Conservation (phyloP, 2,888 invertebrate species). For the Drosophila anomalata region DNA sequence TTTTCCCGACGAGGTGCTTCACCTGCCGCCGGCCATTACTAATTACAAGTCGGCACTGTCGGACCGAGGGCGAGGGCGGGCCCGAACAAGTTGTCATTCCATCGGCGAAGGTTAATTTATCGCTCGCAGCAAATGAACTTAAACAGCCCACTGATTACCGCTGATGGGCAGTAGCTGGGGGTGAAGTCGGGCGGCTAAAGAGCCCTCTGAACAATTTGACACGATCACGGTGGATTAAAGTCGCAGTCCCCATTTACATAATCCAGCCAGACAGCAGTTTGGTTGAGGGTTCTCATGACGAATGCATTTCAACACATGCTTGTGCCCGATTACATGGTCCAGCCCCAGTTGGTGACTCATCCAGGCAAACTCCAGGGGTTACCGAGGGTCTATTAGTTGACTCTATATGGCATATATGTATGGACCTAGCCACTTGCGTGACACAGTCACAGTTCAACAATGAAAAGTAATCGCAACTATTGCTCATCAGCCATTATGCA, state of each 20-base stretch:
- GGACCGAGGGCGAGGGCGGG: conserved; percentile 1
- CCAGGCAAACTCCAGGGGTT: conserved; percentile 5
- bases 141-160: conserved; percentile 14
- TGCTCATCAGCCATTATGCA: conserved; percentile 68
- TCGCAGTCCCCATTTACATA: conserved; percentile 4
- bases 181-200: conserved; percentile 2
- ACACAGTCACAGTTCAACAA: conserved; percentile 49
- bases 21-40: conserved; percentile 2
- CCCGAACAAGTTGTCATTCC: conserved; percentile 9
- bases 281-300: conserved; percentile 24
- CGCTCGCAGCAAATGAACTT: conserved; percentile 18
- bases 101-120: conserved; percentile 17
- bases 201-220: conserved; percentile 1
- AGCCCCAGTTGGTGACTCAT: conserved; percentile 18
- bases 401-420: not conserved
- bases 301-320: conserved; percentile 27
- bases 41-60: conserved; percentile 9
- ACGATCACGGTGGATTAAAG: conserved; percentile 10
- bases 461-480: conserved; percentile 57
- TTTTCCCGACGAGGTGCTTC: not conserved
- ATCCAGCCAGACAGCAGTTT: not conserved
- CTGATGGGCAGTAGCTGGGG: conserved; percentile 8
- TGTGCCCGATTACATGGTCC: conserved; percentile 21
- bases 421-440: conserved; percentile 31
- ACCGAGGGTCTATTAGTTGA: not conserved